Evolutionary conservation across 2,113 vertebrate genomes (phyloP).

Genomic region (Machaerirhynchus nigripectus): DNA sequence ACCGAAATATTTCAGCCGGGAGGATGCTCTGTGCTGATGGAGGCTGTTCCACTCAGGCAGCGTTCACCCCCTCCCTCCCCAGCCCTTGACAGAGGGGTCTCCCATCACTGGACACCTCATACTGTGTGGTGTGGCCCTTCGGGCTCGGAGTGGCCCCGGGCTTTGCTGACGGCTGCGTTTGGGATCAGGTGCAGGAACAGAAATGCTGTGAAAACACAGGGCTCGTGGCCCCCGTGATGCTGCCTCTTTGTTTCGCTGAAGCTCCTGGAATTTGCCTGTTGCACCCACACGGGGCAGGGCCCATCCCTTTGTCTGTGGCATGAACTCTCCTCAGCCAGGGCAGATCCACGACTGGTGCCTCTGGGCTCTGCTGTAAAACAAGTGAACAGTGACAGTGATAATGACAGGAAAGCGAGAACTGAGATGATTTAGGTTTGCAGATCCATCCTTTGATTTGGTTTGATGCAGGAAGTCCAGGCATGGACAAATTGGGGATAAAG

Average conservation of each 20-base stretch:
- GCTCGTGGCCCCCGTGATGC: background rate
- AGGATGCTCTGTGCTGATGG: background rate
- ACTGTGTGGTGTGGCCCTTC: background rate
- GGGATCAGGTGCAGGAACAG: background rate
- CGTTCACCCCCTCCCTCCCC: fast-evolving
- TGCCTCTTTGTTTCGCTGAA: background rate
- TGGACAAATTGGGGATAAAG: background rate
- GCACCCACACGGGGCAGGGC: background rate
- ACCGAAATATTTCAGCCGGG: background rate
- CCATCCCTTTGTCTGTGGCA: background rate
- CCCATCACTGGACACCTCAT: background rate
- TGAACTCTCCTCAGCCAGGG: background rate
- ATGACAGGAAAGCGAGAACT: background rate
- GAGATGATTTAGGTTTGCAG: background rate
- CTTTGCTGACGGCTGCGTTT: background rate
- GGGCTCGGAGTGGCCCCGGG: fast-evolving
- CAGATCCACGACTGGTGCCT: background rate
- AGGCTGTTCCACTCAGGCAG: background rate
- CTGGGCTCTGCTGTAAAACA: background rate
- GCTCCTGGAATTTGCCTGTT: background rate
- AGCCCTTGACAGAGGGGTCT: background rate
- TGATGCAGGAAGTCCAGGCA: background rate
- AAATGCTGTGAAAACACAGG: background rate
- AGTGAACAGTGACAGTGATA: background rate
- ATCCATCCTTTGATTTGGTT: background rate